Evolutionary conservation across 2,888 invertebrate genomes (phyloP), one percentile per base, ranked within the genome.

Genomic region (Apamea sordens): DNA sequence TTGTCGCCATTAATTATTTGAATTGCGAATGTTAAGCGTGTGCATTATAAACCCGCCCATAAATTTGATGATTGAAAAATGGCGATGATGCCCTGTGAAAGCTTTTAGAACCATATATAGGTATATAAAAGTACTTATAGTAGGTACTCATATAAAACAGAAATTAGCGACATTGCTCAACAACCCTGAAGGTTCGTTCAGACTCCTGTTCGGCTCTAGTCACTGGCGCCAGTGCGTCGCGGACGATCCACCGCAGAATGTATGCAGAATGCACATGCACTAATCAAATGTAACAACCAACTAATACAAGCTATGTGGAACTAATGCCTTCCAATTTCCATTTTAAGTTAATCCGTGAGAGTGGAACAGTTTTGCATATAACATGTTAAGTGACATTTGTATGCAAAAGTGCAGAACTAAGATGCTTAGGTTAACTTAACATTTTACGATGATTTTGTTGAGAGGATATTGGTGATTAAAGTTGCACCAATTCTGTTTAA

Each of bases 161-260:
- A 67, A 68, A 41, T 28, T 10, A 15, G 5, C 21, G 15, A 5
- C 24, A 53, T 72, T 70, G 64, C 21, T 50, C 21, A 61, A 63
- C 89, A 87, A 77, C 85, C 86, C 89, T 87, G 76, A 28, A 84
- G 79, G 67, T 68, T 41, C 47, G 72, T 73, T 70, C 56, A 75
- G 64, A 50, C 68, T 76, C 61, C 47, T 79, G 81, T 81, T 75
- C n/a, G 77, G 47, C 28, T 86, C 74, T 73, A 73, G 78, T 67
- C 63, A 72, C 73, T 73, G 87, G 84, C 82, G 86, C 84, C 86
- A 78, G 41, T 61, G 47, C 47, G 84, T 78, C 84, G 83, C 83
- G 36, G 67, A 73, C 71, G 36, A 18, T 70, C 69, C 76, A 67
- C 72, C 68, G 61, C 75, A 72, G 72, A 75, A 77, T 74, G 59